These are phyloP conservation scores for Butorides virescens DNA, from an alignment of 2,113 vertebrate genomes.

Conservation along the genomic window DNA sequence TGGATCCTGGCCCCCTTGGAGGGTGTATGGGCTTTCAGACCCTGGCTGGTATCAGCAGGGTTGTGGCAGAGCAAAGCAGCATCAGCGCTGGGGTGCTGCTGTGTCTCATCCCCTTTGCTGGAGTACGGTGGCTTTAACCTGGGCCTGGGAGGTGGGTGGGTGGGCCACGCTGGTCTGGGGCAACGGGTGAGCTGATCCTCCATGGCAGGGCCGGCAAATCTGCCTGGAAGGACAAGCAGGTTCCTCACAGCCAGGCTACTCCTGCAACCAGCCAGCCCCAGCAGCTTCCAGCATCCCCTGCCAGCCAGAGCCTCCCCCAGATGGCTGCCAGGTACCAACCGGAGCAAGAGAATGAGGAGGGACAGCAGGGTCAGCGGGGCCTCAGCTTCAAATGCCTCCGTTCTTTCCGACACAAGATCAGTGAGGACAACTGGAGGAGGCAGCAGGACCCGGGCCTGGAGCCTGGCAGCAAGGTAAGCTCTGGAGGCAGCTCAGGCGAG, in stretches of 20 bases:
- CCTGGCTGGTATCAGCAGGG: background rate
- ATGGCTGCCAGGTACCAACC: background rate
- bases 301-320: background rate
- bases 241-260: accelerated
- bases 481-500: background rate
- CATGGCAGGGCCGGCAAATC: background rate
- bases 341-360: background rate
- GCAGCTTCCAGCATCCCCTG: background rate
- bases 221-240: background rate
- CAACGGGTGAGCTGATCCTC: background rate
- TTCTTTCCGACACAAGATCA: conserved; percentile 64
- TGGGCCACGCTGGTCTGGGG: background rate
- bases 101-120: accelerated
- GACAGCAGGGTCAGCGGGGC: background rate
- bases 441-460: background rate
- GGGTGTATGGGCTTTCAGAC: background rate
- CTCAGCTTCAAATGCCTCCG: conserved; percentile 69
- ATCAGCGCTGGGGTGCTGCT: background rate
- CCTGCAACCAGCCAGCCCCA: background rate
- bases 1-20: background rate
- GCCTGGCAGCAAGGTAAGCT: background rate
- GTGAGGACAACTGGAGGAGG: conserved; percentile 62
- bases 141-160: background rate
- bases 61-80: background rate
- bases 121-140: background rate